Conservation (phyloP, 1,140 invertebrate genomes). For the Ceratosolen solmsi region DNA sequence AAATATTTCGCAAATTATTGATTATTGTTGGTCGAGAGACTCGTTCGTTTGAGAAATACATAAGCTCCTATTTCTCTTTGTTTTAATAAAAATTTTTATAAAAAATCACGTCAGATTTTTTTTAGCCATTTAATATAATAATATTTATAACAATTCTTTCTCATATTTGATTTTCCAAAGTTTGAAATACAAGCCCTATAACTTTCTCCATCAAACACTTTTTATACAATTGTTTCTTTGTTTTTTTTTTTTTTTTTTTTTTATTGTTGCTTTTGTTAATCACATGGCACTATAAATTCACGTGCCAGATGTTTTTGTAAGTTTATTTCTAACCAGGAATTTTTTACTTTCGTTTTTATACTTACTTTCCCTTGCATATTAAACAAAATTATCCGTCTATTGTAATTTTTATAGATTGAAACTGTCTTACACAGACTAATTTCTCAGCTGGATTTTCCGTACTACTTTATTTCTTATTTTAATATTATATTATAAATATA, state of each 20-base stretch:
- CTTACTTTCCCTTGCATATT: background rate
- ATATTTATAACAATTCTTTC: too few species aligned
- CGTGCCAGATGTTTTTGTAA: background rate
- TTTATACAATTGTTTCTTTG: background rate
- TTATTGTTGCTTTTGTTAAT: too few species aligned
- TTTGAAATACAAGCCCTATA: too few species aligned
- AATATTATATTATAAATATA: background rate
- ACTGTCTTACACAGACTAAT: background rate
- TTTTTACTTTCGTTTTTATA: background rate
- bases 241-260: background rate
- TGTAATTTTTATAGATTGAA: background rate
- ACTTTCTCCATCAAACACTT: too few species aligned
- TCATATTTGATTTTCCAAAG: background rate
- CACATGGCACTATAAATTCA: background rate
- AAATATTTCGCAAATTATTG: too few species aligned
- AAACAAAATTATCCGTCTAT: background rate
- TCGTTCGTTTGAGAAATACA: too few species aligned
- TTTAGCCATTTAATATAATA: too few species aligned
- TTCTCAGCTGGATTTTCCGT: background rate
- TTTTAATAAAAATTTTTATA: too few species aligned
- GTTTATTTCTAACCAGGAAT: slow-evolving; percentile 16
- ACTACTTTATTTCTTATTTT: background rate
- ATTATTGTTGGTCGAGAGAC: too few species aligned
- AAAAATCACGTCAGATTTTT: too few species aligned
- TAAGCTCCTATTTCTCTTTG: too few species aligned